Base-by-base conservation (phyloP, 2,888 invertebrate species). In the Drosophila bunnanda region DNA sequence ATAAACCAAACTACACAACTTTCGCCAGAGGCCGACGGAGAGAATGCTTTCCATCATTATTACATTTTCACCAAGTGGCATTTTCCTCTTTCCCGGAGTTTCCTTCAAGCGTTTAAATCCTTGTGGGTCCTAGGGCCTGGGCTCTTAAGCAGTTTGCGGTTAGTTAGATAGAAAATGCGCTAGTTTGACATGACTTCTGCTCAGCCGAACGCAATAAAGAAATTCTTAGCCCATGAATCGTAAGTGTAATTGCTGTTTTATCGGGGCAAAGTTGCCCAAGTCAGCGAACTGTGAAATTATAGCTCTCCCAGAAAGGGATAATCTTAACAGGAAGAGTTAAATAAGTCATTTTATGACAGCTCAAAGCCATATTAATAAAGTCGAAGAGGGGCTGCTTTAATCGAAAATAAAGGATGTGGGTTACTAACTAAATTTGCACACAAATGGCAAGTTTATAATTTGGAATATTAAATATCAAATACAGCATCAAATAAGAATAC, bases 61-160 rank as follows among this genome's bases (percentile, higher is more conserved):
- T 87, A 84, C 89, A 88, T 87, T 88, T 80, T 71, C 77, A 76
- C 72, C 83, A 81, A 89, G 89, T 81, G 70, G 79, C 78, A 64
- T 52, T 57, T 30, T 46, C 28, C 48, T 28, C 25, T 30, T 10
- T 46, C 52, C 39, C 30, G 38, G 60, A 72, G 70, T 80, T 74
- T 70, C 62, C 77, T 72, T 22, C 17, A 15, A 43, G 58, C 68
- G 75, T 69, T 79, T 64, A 39, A 64, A 30, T 73, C 71, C 38
- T 43, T 39, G 55, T 38, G 62, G 69, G 62, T n/a, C 20, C 30
- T 32, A 4, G 28, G 43, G 73, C n/a, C 22, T 43, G 43, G 73
- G 20, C 22, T 43, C 72, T 39, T 46, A 76, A 88, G 78, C 86
- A 78, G 78, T 85, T 83, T 83, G 82, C 86, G 88, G 82, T 83